Base-by-base conservation (phyloP, 2,888 invertebrate species). In the Eupithecia tripunctaria region DNA sequence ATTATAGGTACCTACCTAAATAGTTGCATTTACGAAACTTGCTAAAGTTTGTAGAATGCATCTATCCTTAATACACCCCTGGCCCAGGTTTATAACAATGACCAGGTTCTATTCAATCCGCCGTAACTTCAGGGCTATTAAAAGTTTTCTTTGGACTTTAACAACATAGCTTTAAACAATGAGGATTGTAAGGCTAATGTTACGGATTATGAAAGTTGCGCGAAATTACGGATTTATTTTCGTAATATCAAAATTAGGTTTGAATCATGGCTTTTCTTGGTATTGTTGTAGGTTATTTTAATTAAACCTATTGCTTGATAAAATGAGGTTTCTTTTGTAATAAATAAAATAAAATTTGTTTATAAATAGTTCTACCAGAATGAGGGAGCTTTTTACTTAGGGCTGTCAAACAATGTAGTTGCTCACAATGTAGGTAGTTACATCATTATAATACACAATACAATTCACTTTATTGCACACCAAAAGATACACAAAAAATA, bases 81-180 rank as follows among this genome's bases (percentile, higher is more conserved):
- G 71, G 12, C 36, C 82, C 82, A 81, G 76, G 81, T 71, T 80
- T 86, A 84, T 85, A 84, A 86, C 85, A 84, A 87, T 88, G 84
- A 85, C 83, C 81, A 79, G 85, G 84, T 84, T 86, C 83, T 85
- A 87, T 89, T 88, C 82, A 89, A 90, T 90, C 87, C 84, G 75
- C 80, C 80, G 82, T 84, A 88, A 88, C 86, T 89, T 88, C 82
- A 84, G 82, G 85, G 89, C 89, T 86, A 89, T 92, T 90, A 91
- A 91, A 92, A 92, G 88, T 92, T 92, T 88, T 83, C 85, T 85
- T 84, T 77, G 80, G 80, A 86, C 82, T 88, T 83, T 80, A 85
- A 84, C 85, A 88, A 89, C 85, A 87, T 86, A 82, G 82, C 80
- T 84, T 85, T 73, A 83, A 86, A 90, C 91, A 91, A 90, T 90